Base-by-base conservation (phyloP, 2,797 vertebrate genomes). In the Chelon labrosus region DNA sequence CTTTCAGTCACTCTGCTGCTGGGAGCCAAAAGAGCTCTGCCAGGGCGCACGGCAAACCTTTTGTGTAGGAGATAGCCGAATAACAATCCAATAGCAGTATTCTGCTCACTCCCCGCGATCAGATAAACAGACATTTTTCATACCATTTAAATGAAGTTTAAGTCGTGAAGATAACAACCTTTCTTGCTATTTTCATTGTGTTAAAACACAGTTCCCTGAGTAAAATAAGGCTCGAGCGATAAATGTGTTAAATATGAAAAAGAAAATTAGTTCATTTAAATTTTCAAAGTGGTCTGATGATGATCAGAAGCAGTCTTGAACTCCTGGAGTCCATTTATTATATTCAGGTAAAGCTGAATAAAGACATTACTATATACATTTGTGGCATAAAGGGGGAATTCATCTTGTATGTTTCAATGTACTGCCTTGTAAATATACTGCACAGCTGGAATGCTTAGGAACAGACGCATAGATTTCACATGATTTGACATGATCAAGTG, bases 1-100 rank as follows among this genome's bases (percentile, higher is more conserved):
- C 92, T 93, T 92, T 93, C 84, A 85, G 85, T 91, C 86, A 83
- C 72, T 88, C 73, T 75, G 84, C 84, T 90, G 79, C 74, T 85
- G 81, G 75, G 71, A 85, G 69, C 86, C 84, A 76, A 62, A 72
- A 50, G 76, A 85, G 75, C 77, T 49, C 68, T 80, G 79, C 77
- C 73, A 72, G 72, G 52, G 73, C 70, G 83, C 74, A 72, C 50
- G 83, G 80, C 70, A 77, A 86, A 83, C 51, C 87, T 66, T 85
- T 73, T 84, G 80, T 80, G 51, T 56, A 12, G 54, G 75, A 77
- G 79, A 73, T 74, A 73, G 67, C 85, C 52, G 63, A 79, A 88
- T 76, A 87, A 86, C 75, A 75, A 70, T 46, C 65, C 70, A 82
- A 52, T 9, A 10, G 58, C 54, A 59, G 70, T 60, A 52, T 77